phyloP scores from a whole-genome alignment of 2,888 invertebrate genomes.

The Lithophane socia region DNA sequence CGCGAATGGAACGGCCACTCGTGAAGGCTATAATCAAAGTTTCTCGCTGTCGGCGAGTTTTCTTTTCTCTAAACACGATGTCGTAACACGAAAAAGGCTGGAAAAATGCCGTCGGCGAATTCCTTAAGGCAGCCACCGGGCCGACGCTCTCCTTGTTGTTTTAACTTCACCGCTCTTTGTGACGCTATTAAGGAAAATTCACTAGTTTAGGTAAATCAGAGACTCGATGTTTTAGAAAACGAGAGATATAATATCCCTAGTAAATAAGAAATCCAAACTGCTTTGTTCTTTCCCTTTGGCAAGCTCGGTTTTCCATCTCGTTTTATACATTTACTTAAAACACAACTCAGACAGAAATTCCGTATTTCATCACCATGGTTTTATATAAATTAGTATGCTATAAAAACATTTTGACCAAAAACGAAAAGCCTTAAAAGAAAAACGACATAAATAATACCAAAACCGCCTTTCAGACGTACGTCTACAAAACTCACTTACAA shows the following conservation, averaged over 20 bases:
- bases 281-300: constrained; percentile 37
- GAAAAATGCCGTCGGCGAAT: constrained; percentile 86
- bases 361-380: constrained; percentile 14
- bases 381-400: constrained; percentile 31
- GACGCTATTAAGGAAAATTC: constrained; percentile 82
- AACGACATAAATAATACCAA: constrained; percentile 47
- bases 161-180: constrained; percentile 83
- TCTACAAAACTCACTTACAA: constrained; percentile 54
- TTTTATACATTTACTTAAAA: constrained; percentile 35
- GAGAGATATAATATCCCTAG: constrained; percentile 31
- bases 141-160: constrained; percentile 80
- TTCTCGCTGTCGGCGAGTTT: constrained; percentile 88
- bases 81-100: constrained; percentile 89
- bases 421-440: constrained; percentile 45
- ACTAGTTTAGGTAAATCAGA: constrained; percentile 78
- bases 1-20: constrained; percentile 86
- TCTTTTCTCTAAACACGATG: constrained; percentile 89
- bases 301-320: constrained; percentile 15
- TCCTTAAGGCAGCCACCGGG: constrained; percentile 78
- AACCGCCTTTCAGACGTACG: constrained; percentile 31
- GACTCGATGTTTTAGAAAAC: constrained; percentile 68
- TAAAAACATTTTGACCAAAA: constrained; percentile 40
- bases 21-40: constrained; percentile 90
- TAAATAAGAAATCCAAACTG: constrained; percentile 33
- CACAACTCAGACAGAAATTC: constrained; percentile 4